Evolutionary conservation across 2,888 invertebrate genomes (phyloP).

Genomic region (Zele albiditarsus): DNA sequence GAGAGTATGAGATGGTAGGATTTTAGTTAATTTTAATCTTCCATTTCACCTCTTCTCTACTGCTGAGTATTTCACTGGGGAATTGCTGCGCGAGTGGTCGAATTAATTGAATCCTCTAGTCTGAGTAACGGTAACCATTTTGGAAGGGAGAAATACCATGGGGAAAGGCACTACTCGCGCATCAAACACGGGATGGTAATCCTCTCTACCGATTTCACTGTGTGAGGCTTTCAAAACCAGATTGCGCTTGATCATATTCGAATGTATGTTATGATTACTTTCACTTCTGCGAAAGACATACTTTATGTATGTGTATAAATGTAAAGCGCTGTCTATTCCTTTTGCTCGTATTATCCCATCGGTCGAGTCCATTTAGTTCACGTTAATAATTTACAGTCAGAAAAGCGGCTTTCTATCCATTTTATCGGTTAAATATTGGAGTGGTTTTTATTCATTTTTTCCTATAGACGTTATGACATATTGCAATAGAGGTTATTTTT

Average conservation of each 20-base stretch:
- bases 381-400: conserved; percentile 1
- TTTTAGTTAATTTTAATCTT: conserved; percentile 29
- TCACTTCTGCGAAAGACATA: conserved; percentile 3
- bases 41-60: neutral
- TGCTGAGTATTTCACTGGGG: conserved; percentile 13
- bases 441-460: neutral
- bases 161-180: conserved; percentile 21
- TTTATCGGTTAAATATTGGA: neutral
- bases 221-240: conserved; percentile 18
- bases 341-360: neutral
- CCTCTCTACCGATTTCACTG: conserved; percentile 20
- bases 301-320: neutral
- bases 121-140: conserved; percentile 18
- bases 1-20: neutral
- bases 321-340: neutral
- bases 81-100: conserved; percentile 29
- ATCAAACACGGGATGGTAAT: conserved; percentile 31
- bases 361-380: neutral
- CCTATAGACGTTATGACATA: neutral
- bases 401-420: neutral
- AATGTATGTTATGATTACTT: conserved; percentile 25
- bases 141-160: conserved; percentile 18
- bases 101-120: conserved; percentile 30
- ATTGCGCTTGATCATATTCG: conserved; percentile 21
- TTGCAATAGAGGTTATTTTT: neutral